Evolutionary conservation across 2,113 vertebrate species (phyloP).

Genomic region (Noturus placidus): DNA sequence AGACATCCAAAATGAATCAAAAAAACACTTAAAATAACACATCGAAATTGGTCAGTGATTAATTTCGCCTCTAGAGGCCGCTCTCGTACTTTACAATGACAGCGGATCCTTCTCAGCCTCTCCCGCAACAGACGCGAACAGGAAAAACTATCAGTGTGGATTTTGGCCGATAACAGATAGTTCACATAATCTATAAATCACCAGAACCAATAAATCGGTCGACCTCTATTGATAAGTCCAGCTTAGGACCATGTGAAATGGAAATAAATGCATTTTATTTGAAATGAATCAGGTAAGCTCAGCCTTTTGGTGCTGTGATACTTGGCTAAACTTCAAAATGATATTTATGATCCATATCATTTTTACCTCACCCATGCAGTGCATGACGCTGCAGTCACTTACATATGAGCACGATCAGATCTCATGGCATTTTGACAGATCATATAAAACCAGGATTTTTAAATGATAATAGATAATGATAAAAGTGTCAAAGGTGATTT

Average conservation of each 20-base stretch:
- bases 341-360: not conserved
- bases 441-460: not conserved
- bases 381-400: not conserved
- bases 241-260: not conserved
- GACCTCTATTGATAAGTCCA: not conserved
- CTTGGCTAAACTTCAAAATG: not conserved
- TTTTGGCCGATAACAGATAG: no score
- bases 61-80: no score
- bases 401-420: not conserved
- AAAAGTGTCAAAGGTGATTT: not conserved
- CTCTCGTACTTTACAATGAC: no score
- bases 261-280: not conserved
- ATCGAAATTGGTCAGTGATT: no score
- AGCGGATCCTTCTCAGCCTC: no score
- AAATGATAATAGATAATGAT: not conserved
- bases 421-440: not conserved
- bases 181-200: no score
- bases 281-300: not conserved
- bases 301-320: not conserved
- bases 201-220: no score
- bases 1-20: no score
- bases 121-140: no score
- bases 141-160: no score
- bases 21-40: no score
- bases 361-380: not conserved